phyloP scores from a whole-genome alignment of 2,888 invertebrate species.

The Orchesella flavescens region DNA sequence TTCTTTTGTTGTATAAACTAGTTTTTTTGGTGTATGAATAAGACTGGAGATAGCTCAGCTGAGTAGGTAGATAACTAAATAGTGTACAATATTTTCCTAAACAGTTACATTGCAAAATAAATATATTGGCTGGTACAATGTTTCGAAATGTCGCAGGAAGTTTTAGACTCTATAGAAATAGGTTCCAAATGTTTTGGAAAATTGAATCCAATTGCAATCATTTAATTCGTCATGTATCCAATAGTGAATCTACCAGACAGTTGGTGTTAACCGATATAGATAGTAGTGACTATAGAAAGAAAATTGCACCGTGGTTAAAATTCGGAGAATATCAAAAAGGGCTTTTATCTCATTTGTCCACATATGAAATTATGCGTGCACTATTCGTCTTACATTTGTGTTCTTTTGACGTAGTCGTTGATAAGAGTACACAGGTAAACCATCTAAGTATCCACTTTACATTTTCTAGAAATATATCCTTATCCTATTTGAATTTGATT shows the following conservation, averaged over 20 bases:
- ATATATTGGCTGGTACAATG: no score
- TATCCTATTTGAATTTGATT: not conserved
- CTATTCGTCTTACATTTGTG: conserved; percentile 75
- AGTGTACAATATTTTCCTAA: no score
- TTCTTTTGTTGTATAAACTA: no score
- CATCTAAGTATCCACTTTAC: not conserved
- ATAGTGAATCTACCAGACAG: not conserved
- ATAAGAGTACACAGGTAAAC: conserved; percentile 74
- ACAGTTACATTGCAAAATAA: no score
- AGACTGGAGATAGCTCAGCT: no score
- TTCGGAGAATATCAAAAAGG: conserved; percentile 68
- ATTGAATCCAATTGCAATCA: no score
- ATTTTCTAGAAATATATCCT: not conserved
- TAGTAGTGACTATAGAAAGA: conserved; percentile 26
- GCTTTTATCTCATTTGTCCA: conserved; percentile 73
- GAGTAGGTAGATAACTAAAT: no score
- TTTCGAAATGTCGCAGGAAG: no score
- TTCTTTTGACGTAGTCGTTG: conserved; percentile 74
- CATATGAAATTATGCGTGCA: conserved; percentile 75
- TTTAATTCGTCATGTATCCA: not conserved
- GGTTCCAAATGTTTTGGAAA: no score
- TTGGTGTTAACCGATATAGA: not conserved
- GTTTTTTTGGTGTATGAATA: no score
- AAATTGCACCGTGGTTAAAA: conserved; percentile 68
- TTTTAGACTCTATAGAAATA: no score